These are phyloP conservation scores for Coranthus polyacanthus DNA, from an alignment of 2,797 vertebrate species.

Conservation along the genomic window DNA sequence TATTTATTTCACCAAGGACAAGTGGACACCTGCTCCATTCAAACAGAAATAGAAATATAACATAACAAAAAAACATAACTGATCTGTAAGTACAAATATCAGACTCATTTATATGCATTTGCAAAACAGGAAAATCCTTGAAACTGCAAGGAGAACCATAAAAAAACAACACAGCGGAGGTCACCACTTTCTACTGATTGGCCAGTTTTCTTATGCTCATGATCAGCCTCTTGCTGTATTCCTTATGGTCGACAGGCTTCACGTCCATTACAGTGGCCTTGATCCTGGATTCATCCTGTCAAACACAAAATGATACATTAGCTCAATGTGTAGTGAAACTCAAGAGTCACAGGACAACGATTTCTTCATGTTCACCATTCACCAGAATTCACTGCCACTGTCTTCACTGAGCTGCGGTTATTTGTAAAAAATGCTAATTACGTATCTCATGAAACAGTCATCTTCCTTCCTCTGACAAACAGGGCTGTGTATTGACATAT, in stretches of 20 bases:
- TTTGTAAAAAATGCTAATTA: too few species aligned
- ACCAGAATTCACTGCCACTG: not conserved
- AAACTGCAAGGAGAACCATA: slow-evolving; percentile 1
- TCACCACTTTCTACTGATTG: slow-evolving; percentile 53
- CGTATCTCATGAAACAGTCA: not conserved
- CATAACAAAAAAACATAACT: not conserved
- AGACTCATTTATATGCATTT: slow-evolving; percentile 8
- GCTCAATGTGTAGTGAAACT: not conserved
- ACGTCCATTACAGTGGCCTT: slow-evolving; percentile 93
- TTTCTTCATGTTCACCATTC: not conserved
- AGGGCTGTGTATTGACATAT: too few species aligned
- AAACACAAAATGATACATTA: slow-evolving; percentile 15
- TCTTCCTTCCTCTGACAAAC: slow-evolving; percentile 1
- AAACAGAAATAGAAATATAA: not conserved
- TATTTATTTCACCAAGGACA: slow-evolving; percentile 22
- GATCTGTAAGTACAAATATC: not conserved
- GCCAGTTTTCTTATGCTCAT: slow-evolving; percentile 90
- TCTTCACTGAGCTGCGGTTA: not conserved
- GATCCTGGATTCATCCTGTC: slow-evolving; percentile 95
- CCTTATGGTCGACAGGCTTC: slow-evolving; percentile 93
- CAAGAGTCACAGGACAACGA: not conserved
- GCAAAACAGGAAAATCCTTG: slow-evolving; percentile 31
- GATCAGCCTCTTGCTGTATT: slow-evolving; percentile 93
- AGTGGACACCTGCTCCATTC: slow-evolving; percentile 6
- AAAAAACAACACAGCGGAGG: not conserved